Conservation (phyloP, 2,797 vertebrate species). For the Phyllotis vaccarum region DNA sequence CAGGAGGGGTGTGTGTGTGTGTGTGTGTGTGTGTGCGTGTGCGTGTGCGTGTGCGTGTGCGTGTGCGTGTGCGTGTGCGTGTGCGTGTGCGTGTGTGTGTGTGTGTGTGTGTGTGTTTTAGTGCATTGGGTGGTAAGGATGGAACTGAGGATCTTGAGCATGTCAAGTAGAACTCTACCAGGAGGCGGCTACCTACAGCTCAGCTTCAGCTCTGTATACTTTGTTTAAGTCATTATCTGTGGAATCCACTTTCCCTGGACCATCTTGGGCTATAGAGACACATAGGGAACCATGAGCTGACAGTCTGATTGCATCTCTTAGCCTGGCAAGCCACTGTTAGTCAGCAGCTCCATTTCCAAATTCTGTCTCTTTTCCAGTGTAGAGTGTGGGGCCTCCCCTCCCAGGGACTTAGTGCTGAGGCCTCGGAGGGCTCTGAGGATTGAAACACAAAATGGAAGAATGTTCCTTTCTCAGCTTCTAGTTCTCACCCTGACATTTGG, state of each 20-base stretch:
- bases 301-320: too few relatives aligned
- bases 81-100: too few relatives aligned
- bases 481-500: slow-evolving; percentile 10
- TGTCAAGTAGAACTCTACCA: not conserved
- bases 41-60: too few relatives aligned
- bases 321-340: not conserved
- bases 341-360: too few relatives aligned
- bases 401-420: not conserved
- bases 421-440: not conserved
- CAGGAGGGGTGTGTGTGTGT: not conserved
- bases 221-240: not conserved
- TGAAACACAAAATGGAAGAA: not conserved
- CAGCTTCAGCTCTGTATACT: not conserved
- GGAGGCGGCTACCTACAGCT: not conserved
- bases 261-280: not conserved
- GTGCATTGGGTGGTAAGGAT: not conserved
- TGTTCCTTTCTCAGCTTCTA: slow-evolving; percentile 1
- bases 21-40: too few relatives aligned
- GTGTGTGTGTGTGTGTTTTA: too few relatives aligned
- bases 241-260: not conserved
- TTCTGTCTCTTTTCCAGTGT: too few relatives aligned
- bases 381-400: not conserved
- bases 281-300: not conserved
- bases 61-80: too few relatives aligned
- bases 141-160: not conserved